Evolutionary conservation across 2,888 invertebrate species (phyloP).

Genomic region (Balanococcus diminutus): DNA sequence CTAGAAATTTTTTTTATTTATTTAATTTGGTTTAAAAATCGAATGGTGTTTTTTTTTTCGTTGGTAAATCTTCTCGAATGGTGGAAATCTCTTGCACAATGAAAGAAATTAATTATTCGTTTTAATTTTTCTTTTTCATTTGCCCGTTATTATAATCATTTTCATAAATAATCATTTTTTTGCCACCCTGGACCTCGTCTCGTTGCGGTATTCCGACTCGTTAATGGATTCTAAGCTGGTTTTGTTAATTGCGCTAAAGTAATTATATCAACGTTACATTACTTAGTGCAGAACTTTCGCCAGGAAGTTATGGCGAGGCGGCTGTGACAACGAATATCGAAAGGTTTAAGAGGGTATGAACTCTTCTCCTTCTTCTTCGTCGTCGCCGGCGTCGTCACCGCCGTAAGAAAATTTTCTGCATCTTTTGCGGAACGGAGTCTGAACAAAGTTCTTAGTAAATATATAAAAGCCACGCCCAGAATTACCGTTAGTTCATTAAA

Average conservation of each 20-base stretch:
- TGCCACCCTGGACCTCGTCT: neutral
- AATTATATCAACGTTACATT: constrained; percentile 52
- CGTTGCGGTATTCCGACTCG: neutral
- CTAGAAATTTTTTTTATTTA: neutral
- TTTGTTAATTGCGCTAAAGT: constrained; percentile 52
- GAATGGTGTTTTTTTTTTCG: neutral
- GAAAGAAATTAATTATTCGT: constrained; percentile 41
- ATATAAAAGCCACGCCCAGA: constrained; percentile 21
- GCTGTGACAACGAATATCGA: constrained; percentile 49
- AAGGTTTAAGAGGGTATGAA: constrained; percentile 43
- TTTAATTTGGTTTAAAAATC: constrained; percentile 13
- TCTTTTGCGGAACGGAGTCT: constrained; percentile 20
- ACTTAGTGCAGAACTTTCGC: constrained; percentile 44
- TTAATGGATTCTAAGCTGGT: constrained; percentile 46
- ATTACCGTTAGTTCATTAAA: constrained; percentile 23
- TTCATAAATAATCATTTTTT: constrained; percentile 44
- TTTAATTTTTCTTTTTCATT: constrained; percentile 35
- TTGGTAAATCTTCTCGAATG: neutral
- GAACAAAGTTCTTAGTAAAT: neutral
- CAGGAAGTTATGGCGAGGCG: constrained; percentile 48
- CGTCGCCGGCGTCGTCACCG: neutral
- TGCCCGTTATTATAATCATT: constrained; percentile 34
- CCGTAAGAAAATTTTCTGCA: constrained; percentile 30
- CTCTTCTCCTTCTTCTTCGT: neutral
- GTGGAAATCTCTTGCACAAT: constrained; percentile 10